Percentiles rank a stretch among this genome's conserved stretches.
Conservation (phyloP, 2,888 invertebrate genomes). For the Pyrocoelia pectoralis region DNA sequence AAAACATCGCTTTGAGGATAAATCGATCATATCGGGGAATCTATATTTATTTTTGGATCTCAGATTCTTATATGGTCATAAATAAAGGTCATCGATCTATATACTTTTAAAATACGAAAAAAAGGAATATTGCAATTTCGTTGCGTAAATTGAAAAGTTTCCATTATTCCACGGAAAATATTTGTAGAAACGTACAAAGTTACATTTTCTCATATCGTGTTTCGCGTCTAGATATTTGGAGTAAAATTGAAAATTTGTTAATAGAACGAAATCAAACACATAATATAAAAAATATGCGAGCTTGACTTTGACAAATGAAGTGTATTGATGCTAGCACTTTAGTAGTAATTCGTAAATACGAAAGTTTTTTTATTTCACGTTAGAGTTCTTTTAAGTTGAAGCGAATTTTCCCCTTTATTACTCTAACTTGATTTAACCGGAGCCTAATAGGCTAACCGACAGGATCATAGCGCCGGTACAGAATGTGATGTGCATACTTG, state of each 20-base stretch:
- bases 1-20: no score
- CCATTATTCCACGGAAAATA: conserved; percentile 11
- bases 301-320: conserved; percentile 34
- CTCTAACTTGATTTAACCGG: conserved; percentile 28
- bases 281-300: conserved; percentile 15
- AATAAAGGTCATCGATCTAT: conserved; percentile 13
- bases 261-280: conserved; percentile 28
- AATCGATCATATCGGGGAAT: no score
- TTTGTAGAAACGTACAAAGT: not conserved
- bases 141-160: conserved; percentile 20
- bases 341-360: conserved; percentile 28
- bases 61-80: not conserved
- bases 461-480: conserved; percentile 24
- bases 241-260: conserved; percentile 17
- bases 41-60: no score
- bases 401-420: conserved; percentile 20
- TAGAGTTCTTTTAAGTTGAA: conserved; percentile 15
- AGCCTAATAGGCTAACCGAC: conserved; percentile 27
- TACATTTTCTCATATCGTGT: not conserved
- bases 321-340: conserved; percentile 20
- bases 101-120: conserved; percentile 12
- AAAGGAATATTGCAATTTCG: conserved; percentile 17
- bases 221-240: conserved; percentile 1
- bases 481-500: conserved; percentile 30
- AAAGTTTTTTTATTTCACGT: conserved; percentile 31